phyloP scores from a whole-genome alignment of 2,888 invertebrate species.

The Lasioglossum zephyrum region DNA sequence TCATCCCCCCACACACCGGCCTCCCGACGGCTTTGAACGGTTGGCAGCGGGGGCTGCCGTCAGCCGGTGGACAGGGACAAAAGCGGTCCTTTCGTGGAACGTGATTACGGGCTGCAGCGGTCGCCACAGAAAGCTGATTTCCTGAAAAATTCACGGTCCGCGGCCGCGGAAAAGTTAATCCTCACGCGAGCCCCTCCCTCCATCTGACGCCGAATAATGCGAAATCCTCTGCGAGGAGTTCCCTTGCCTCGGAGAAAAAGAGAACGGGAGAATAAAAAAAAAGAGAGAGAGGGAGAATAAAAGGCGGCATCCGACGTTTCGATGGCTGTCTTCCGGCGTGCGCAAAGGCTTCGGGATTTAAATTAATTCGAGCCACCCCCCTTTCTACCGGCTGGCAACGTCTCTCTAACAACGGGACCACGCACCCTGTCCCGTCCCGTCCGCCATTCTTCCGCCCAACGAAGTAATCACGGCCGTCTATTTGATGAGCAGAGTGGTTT shows the following conservation, averaged over 20 bases:
- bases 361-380: constrained; percentile 36
- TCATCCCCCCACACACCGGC: background rate
- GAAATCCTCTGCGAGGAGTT: background rate
- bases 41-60: background rate
- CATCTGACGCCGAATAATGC: constrained; percentile 28
- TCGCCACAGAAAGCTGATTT: constrained; percentile 19
- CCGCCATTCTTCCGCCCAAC: constrained; percentile 23
- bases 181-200: background rate
- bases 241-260: background rate
- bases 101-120: constrained; percentile 1
- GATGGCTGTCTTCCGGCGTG: constrained; percentile 22
- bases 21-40: background rate
- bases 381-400: background rate
- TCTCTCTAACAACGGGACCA: background rate
- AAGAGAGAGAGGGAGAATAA: background rate
- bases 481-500: constrained; percentile 35
- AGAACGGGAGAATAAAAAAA: background rate
- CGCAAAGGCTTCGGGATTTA: constrained; percentile 28
- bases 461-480: constrained; percentile 19
- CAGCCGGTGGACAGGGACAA: background rate
- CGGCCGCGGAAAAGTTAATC: constrained; percentile 30
- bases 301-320: constrained; percentile 27
- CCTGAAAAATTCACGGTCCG: constrained; percentile 33
- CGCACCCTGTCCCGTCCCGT: background rate
- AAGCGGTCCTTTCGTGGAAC: constrained; percentile 18